phyloP scores from a whole-genome alignment of 2,797 vertebrate species.

The Xiphorhynchus erythropygius region DNA sequence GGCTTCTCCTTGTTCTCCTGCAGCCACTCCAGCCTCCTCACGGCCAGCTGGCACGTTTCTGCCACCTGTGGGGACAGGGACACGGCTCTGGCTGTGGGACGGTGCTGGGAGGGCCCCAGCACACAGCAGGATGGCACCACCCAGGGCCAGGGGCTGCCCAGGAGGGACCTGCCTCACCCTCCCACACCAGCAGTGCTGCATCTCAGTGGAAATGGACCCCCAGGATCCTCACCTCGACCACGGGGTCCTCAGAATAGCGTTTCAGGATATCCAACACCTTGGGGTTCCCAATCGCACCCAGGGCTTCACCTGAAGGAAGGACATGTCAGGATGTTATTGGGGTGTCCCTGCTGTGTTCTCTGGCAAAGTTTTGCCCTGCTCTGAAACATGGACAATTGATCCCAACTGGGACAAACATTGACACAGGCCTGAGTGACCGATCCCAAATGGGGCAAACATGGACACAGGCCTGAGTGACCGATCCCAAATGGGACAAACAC shows the following conservation, averaged over 20 bases:
- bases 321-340: rapidly evolving
- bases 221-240: conserved; percentile 84
- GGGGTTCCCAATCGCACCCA: conserved; percentile 90
- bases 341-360: not conserved
- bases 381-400: not conserved
- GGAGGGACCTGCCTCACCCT: not conserved
- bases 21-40: conserved; percentile 88
- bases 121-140: not conserved
- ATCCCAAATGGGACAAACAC: not conserved
- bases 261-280: conserved; percentile 86
- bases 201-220: not conserved
- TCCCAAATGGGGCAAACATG: not conserved
- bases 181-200: not conserved
- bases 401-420: not conserved
- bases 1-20: conserved; percentile 67
- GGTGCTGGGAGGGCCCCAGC: not conserved
- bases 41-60: conserved; percentile 92
- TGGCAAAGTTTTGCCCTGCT: rapidly evolving
- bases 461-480: not conserved
- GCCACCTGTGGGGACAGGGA: conserved; percentile 80
- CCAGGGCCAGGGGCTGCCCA: not conserved
- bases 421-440: not conserved
- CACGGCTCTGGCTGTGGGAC: rapidly evolving
- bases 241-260: conserved; percentile 84
- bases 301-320: conserved; percentile 85